Base-by-base conservation (phyloP, 2,888 invertebrate genomes). In the Phalera bucephala region DNA sequence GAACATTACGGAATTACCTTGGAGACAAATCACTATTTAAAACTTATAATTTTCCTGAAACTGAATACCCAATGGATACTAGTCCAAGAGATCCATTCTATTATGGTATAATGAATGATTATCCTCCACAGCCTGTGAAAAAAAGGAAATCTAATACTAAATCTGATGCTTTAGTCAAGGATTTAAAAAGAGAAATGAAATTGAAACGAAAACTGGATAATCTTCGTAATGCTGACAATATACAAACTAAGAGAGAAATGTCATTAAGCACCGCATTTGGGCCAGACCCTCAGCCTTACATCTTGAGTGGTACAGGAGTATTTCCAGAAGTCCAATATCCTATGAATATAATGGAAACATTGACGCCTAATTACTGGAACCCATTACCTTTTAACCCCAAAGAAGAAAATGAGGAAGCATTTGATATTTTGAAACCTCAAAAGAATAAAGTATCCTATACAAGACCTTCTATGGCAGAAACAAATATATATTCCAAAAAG, bases 281-380 rank as follows among this genome's bases (percentile, higher is more conserved):
- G 14, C 3, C 27, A 5, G 31, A 9, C 0, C 14, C 27, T 7
- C 47, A 55, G 13, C 36, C 60, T 1, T 42, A 39, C 12, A 57
- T 46, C 23, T 56, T 64, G 9, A 40, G 46, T 13, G 57, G 66
- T 33, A 31, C 56, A 20, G 53, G 48, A 5, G 36, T 45, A 10
- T 87, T 83, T 55, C 84, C 85, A 11, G 80, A 82, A 45, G 74
- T 83, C 1, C 74, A 81, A 45, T 86, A 83, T 56, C 86, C 86
- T 7, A 45, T 78, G 4, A 67, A 58, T 27, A 64, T 64, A 27
- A 61, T 59, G 32, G 85, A 85, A 11, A 70, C 69, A 3, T 82
- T 81, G 84, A 48, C 39, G 10, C 72, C 76, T 1, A 70, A 63
- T 31, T 80, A 70, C 45, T 78, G 79, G 75, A 70, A 69, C 36